Evolutionary conservation across 2,888 invertebrate species (phyloP), one percentile per base, ranked within the genome.

Genomic region (Psylliodes chrysocephalus): DNA sequence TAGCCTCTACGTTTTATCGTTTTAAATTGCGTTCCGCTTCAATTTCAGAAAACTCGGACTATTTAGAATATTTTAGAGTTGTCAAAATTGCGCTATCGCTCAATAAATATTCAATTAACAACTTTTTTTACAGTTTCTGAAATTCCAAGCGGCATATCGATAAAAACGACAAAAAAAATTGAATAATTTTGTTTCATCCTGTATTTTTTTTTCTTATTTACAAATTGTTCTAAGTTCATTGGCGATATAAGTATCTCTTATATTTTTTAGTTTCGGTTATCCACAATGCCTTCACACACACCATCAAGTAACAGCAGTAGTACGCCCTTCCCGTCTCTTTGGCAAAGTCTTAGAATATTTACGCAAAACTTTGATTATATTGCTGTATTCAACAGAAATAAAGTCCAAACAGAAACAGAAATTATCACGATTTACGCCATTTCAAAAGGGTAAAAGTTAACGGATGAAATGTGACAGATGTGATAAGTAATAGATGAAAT

Each of bases 211-310:
- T 66, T 70, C 65, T 73, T 78, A 76, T 77, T 67, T 77, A 77
- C 77, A 78, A 77, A 77, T 77, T 77, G 71, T 73, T 71, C 76
- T 78, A 76, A 69, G 56, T 68, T 67, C 60, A 64, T 64, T 69
- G 66, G 68, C 68, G 64, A 64, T 61, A 64, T 61, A 54, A 42
- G 28, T 15, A 42, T 53, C 22, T 53, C 6, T 64, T n/a, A n/a
- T n/a, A n/a, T n/a, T n/a, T n/a, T n/a, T n/a, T n/a, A n/a, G n/a
- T n/a, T 63, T 61, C 64, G 60, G 59, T 53, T 66, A 56, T 63
- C 51, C 57, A 60, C 54, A 59, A 57, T 60, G 57, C 54, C 54
- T 47, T 60, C n/a, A 8, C 56, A 19, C 33, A 19, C 52, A 52
- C n/a, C n/a, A n/a, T n/a, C n/a, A n/a, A n/a, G n/a, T n/a, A n/a